Conservation (phyloP, 1,140 invertebrate genomes). For the Micrasema longulum region DNA sequence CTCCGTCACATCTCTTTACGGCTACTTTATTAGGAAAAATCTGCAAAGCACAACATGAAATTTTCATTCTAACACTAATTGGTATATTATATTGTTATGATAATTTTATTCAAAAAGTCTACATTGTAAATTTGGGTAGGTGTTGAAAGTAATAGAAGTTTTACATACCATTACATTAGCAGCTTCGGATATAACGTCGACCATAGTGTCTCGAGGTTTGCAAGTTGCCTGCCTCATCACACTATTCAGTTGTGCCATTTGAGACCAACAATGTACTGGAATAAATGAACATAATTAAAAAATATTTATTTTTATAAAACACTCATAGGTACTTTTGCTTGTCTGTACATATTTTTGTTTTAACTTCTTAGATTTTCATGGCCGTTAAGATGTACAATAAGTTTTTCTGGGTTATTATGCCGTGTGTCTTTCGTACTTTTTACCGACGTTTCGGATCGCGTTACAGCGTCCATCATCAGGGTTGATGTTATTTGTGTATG, state of each 20-base stretch:
- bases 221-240: constrained; percentile 34
- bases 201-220: constrained; percentile 45
- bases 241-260: constrained; percentile 23
- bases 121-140: not conserved
- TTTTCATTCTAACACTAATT: no score
- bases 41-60: no score
- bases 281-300: constrained; percentile 9
- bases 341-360: not conserved
- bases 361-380: no score
- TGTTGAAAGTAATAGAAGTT: not conserved
- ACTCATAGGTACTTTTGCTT: not conserved
- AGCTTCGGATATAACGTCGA: constrained; percentile 24
- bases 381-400: no score
- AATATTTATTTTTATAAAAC: not conserved
- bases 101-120: not conserved
- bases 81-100: no score
- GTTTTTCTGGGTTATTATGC: no score
- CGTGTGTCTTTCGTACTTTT: no score
- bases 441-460: no score
- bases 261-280: constrained; percentile 27
- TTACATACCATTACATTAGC: constrained; percentile 32
- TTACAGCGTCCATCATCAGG: no score
- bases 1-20: constrained; percentile 51
- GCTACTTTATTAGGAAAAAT: constrained; percentile 50
- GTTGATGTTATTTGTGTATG: no score